A percentile compares a stretch with the other conserved stretches of the same genome.
phyloP scores from a whole-genome alignment of 2,797 vertebrate species.

The Telmatherina bonti region DNA sequence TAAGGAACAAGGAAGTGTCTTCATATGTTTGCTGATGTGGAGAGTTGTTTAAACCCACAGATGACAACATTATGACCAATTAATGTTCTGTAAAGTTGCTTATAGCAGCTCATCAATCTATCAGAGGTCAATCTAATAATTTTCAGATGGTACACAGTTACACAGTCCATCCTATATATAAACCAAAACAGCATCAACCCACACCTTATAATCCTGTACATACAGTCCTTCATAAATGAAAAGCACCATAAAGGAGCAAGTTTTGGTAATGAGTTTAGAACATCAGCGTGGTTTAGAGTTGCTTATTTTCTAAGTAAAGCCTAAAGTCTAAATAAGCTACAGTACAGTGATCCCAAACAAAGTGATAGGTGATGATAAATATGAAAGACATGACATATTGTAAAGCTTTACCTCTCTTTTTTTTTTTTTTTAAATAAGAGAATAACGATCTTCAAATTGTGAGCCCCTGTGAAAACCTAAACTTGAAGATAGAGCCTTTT shows the following conservation, averaged over 20 bases:
- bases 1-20: background rate
- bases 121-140: too few species aligned
- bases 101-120: background rate
- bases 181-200: background rate
- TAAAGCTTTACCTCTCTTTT: constrained; percentile 2
- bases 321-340: background rate
- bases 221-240: background rate
- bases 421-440: background rate
- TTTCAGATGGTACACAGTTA: background rate
- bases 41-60: background rate
- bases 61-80: background rate
- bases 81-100: background rate
- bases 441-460: background rate
- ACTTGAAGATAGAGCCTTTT: constrained; percentile 31
- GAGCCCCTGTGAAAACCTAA: constrained; percentile 16
- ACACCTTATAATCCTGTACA: background rate
- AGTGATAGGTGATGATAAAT: too few species aligned
- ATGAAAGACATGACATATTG: background rate
- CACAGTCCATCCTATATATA: background rate
- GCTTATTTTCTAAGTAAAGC: background rate
- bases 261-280: too few species aligned
- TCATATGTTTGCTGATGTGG: background rate
- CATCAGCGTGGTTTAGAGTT: too few species aligned
- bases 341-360: background rate
- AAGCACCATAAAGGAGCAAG: background rate